A percentile compares a stretch with the other conserved stretches of the same genome.
phyloP scores from a whole-genome alignment of 1,140 invertebrate genomes.

The Dinoponera quadriceps region DNA sequence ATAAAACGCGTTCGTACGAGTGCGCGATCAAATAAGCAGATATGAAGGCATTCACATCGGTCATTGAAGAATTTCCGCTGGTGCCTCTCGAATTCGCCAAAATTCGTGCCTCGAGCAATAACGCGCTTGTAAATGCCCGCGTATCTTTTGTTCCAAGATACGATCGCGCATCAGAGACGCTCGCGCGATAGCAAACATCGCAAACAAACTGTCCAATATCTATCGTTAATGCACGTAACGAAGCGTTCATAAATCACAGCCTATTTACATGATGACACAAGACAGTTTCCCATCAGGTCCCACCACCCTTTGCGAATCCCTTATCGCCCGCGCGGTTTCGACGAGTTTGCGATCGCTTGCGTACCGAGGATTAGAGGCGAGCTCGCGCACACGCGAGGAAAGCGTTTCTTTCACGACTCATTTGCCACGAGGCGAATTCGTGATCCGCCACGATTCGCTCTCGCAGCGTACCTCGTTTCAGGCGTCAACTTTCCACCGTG shows the following conservation, averaged over 20 bases:
- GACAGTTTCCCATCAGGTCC: background rate
- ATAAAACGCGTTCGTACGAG: conserved; percentile 9
- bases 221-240: no score
- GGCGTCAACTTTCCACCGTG: conserved; percentile 34
- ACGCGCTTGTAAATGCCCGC: no score
- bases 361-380: conserved; percentile 21
- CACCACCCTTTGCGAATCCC: background rate
- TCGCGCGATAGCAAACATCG: no score
- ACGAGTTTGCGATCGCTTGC: conserved; percentile 27
- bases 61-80: conserved; percentile 32
- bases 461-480: background rate
- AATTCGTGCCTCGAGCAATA: background rate
- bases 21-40: conserved; percentile 24
- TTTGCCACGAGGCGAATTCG: conserved; percentile 68
- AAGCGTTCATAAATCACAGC: background rate
- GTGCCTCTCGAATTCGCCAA: conserved; percentile 4
- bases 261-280: background rate
- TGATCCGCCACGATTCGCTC: conserved; percentile 37
- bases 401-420: conserved; percentile 61
- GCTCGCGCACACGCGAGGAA: background rate
- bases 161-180: no score
- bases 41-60: conserved; percentile 21
- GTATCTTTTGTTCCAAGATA: no score
- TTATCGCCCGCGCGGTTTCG: conserved; percentile 19
- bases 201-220: no score